Conservation (phyloP, 2,797 vertebrate genomes). For the Podargus strigoides region DNA sequence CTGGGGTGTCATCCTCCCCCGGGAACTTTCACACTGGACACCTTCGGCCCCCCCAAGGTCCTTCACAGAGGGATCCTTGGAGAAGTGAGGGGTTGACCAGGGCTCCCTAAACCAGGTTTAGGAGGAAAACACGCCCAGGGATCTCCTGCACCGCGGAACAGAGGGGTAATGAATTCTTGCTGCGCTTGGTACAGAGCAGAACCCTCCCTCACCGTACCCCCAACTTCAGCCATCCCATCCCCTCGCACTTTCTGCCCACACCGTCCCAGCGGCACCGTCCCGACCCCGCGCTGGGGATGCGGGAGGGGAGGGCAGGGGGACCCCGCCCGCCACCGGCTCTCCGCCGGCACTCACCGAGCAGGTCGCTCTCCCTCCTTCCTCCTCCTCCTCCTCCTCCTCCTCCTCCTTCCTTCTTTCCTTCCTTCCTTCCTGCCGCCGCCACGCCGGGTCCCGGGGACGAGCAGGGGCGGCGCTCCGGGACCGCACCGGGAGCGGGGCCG, state of each 20-base stretch:
- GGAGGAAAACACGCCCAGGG: background rate
- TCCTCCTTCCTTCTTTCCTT: background rate
- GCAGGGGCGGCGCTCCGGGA: background rate
- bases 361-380: background rate
- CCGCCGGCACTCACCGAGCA: background rate
- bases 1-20: background rate
- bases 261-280: background rate
- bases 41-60: background rate
- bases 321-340: background rate
- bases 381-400: no score
- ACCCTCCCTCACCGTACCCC: rapidly evolving
- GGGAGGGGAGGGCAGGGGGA: background rate
- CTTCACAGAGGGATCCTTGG: no score
- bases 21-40: background rate
- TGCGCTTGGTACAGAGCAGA: background rate
- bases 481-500: background rate
- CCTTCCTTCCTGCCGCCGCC: conserved; percentile 7
- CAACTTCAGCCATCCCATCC: background rate
- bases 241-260: background rate
- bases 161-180: rapidly evolving
- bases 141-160: background rate
- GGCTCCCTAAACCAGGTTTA: background rate
- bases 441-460: background rate
- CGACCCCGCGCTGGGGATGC: background rate
- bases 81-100: rapidly evolving